Conservation (phyloP, 2,888 invertebrate species). For the Ceratothoa steindachneri region DNA sequence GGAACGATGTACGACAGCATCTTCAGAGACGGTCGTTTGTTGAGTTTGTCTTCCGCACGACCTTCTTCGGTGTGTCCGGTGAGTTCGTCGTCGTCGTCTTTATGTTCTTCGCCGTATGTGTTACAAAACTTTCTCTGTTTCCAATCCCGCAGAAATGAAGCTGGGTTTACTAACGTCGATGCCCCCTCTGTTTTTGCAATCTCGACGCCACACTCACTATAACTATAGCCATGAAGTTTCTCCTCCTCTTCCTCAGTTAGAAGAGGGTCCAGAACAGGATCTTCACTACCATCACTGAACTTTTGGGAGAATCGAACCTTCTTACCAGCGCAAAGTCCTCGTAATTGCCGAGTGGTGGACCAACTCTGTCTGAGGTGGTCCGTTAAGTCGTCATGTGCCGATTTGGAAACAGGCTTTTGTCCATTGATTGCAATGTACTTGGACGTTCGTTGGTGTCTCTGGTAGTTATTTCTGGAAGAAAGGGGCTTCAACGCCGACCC, state of each 20-base stretch:
- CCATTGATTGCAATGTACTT: background rate
- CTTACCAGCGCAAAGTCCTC: background rate
- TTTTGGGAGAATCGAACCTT: background rate
- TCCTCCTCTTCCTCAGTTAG: background rate
- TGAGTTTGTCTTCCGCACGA: background rate
- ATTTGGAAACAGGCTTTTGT: background rate
- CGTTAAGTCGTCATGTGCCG: background rate
- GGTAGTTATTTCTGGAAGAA: background rate
- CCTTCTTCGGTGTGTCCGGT: background rate
- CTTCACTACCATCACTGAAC: no score
- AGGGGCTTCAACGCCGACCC: background rate
- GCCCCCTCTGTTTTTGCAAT: background rate
- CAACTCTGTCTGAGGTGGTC: background rate
- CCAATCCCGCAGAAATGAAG: background rate
- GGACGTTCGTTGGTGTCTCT: background rate
- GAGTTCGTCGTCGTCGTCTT: background rate
- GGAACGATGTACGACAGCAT: constrained; percentile 36
- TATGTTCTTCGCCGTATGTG: background rate
- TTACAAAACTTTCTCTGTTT: background rate
- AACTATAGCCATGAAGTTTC: background rate
- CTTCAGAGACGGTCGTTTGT: constrained; percentile 4
- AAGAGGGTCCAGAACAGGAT: no score
- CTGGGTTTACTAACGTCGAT: background rate
- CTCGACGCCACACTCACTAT: background rate
- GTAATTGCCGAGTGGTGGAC: background rate